A percentile compares a stretch with the other conserved stretches of the same genome.
Conservation (phyloP, 2,797 vertebrate species). For the Diplodus puntazzo region DNA sequence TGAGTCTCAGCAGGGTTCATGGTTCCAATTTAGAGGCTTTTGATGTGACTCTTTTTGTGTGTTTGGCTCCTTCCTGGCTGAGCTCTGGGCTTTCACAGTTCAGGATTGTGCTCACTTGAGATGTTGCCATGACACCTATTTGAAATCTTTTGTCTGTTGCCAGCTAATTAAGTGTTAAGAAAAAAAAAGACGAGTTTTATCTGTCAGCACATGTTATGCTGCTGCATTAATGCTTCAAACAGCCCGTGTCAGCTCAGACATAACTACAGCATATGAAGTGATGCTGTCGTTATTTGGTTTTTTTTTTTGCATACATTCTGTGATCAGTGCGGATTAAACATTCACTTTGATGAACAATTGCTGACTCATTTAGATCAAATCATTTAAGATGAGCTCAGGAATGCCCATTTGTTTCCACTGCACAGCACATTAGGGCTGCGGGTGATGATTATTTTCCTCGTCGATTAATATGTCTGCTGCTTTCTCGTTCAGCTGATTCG, state of each 20-base stretch:
- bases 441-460: too few relatives aligned
- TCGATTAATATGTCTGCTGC: too few relatives aligned
- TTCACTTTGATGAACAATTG: not conserved
- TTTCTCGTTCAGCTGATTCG: too few relatives aligned
- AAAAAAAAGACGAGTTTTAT: conserved; percentile 47
- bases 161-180: conserved; percentile 72
- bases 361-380: conserved; percentile 5
- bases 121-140: conserved; percentile 85
- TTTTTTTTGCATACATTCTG: conserved; percentile 9
- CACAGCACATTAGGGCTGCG: not conserved
- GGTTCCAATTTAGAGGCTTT: conserved; percentile 78
- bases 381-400: not conserved
- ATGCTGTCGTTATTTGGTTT: conserved; percentile 10
- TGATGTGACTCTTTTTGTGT: conserved; percentile 77
- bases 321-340: not conserved
- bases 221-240: conserved; percentile 1
- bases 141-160: conserved; percentile 77
- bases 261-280: not conserved
- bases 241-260: not conserved
- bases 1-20: conserved; percentile 70
- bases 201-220: conserved; percentile 25
- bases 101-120: conserved; percentile 74
- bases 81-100: conserved; percentile 67
- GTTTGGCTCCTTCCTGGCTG: conserved; percentile 70
- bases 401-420: not conserved